These are phyloP conservation scores for Rotaria macrura DNA, from an alignment of 2,888 invertebrate species.

Conservation along the genomic window DNA sequence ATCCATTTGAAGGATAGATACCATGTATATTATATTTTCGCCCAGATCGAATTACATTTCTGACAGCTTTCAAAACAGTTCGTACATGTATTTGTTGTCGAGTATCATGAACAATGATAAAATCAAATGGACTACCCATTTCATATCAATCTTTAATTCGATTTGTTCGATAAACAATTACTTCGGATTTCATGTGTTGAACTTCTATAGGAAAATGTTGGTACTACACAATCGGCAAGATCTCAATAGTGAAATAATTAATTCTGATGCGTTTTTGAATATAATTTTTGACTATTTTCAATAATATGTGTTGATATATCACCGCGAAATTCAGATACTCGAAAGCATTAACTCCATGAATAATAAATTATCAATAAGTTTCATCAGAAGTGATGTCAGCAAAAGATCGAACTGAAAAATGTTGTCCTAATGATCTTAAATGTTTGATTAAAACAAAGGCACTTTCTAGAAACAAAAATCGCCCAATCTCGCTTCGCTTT, in stretches of 20 bases:
- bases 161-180: too few species aligned
- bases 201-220: neutral
- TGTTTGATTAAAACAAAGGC: neutral
- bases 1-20: neutral
- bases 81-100: neutral
- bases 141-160: too few species aligned
- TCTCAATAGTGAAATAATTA: constrained; percentile 8
- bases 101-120: neutral
- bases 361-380: neutral
- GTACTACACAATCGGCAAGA: neutral
- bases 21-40: neutral
- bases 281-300: neutral
- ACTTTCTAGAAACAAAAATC: neutral
- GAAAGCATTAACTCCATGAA: neutral
- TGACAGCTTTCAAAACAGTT: neutral
- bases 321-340: neutral
- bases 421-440: neutral
- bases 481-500: neutral
- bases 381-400: neutral
- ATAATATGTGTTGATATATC: neutral
- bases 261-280: neutral
- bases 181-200: neutral
- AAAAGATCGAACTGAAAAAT: neutral
- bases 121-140: neutral
- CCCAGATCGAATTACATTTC: neutral